A percentile compares a stretch with the other conserved stretches of the same genome.
Evolutionary conservation across 2,888 invertebrate genomes (phyloP).

Genomic region (Polymixis flavicincta): DNA sequence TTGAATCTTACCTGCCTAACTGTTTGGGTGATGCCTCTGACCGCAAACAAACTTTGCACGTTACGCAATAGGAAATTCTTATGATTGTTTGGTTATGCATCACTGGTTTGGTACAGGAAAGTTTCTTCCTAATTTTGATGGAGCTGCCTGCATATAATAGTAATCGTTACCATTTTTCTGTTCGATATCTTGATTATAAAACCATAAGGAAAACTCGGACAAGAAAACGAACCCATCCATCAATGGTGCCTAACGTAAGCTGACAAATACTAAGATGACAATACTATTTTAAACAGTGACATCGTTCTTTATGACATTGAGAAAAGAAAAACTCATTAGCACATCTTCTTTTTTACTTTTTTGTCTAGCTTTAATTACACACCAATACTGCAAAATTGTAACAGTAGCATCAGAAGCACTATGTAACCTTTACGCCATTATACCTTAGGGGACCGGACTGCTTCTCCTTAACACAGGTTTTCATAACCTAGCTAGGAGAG

Average conservation of each 20-base stretch:
- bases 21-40: neutral
- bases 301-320: conserved; percentile 26
- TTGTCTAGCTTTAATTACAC: no score
- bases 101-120: neutral
- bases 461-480: no score
- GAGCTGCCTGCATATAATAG: neutral
- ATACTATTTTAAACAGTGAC: conserved; percentile 21
- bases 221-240: conserved; percentile 2
- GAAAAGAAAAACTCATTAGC: conserved; percentile 21
- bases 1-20: conserved; percentile 4
- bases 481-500: no score
- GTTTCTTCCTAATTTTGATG: neutral
- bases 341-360: no score
- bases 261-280: conserved; percentile 29
- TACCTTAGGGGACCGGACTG: no score
- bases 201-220: neutral
- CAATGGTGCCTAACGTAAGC: conserved; percentile 15
- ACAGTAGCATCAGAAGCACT: no score
- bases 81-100: conserved; percentile 10
- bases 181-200: no score
- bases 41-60: conserved; percentile 17
- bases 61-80: conserved; percentile 12
- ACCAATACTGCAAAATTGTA: no score
- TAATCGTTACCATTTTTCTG: neutral
- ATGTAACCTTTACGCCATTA: no score